phyloP scores from a whole-genome alignment of 2,888 invertebrate species.

The Drosophila engyochracea region DNA sequence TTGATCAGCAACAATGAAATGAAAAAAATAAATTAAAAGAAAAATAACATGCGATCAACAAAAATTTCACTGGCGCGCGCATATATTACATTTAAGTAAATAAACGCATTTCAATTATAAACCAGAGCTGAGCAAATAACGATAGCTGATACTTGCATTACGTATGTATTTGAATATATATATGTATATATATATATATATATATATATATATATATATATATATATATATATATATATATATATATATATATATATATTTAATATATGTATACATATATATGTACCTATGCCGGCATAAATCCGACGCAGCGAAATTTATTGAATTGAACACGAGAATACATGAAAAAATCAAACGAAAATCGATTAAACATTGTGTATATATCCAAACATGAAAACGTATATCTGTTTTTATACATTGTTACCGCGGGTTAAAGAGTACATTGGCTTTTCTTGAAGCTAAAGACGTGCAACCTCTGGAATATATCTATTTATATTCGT shows the following conservation, averaged over 20 bases:
- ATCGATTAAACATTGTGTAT: constrained; percentile 18
- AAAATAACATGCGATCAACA: constrained; percentile 36
- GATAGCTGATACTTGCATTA: constrained; percentile 39
- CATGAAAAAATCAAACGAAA: constrained; percentile 22
- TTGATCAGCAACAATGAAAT: constrained; percentile 28
- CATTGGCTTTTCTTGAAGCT: background rate
- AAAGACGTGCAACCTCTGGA: background rate
- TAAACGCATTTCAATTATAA: constrained; percentile 62
- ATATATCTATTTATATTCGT: background rate
- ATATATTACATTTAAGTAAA: constrained; percentile 61
- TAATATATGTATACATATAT: constrained; percentile 8
- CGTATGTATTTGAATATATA: background rate
- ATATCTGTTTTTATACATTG: background rate
- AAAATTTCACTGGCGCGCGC: constrained; percentile 52
- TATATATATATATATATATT: too few species aligned
- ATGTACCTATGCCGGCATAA: constrained; percentile 25
- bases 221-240: constrained; percentile 2
- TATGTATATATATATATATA: background rate
- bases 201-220: constrained; percentile 2
- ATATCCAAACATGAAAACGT: background rate
- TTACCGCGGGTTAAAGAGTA: background rate
- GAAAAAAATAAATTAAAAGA: constrained; percentile 8
- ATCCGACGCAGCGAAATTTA: constrained; percentile 41
- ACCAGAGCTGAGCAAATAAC: constrained; percentile 39
- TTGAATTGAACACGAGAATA: constrained; percentile 46